phyloP scores from a whole-genome alignment of 2,888 invertebrate species.

The Eristalis arbustorum region DNA sequence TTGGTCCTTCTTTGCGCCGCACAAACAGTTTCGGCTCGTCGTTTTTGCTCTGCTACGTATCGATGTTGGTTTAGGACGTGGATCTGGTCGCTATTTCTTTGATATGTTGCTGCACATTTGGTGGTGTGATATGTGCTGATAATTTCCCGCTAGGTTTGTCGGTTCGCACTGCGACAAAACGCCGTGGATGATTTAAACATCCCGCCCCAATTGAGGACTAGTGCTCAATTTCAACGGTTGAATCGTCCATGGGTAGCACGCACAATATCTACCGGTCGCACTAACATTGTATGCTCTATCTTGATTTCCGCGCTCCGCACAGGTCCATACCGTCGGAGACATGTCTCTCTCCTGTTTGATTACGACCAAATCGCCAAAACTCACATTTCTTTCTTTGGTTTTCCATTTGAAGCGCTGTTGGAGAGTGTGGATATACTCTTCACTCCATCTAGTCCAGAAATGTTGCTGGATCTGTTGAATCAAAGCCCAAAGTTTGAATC shows the following conservation, averaged over 20 bases:
- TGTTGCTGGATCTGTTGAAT: conserved; percentile 13
- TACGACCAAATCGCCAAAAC: neutral
- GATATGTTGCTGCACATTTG: neutral
- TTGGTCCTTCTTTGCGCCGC: too few species aligned
- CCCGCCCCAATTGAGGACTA: conserved; percentile 23
- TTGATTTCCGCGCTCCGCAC: conserved; percentile 17
- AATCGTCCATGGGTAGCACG: neutral
- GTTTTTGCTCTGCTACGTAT: too few species aligned
- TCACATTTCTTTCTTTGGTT: neutral
- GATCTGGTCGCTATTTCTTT: neutral
- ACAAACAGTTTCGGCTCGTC: too few species aligned
- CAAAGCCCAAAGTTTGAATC: neutral
- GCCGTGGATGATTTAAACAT: neutral
- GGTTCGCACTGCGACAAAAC: neutral
- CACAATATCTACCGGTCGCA: neutral
- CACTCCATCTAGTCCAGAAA: conserved; percentile 3
- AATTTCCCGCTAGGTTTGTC: neutral
- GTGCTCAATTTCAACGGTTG: neutral
- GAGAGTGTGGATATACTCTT: conserved; percentile 1
- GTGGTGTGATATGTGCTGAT: neutral
- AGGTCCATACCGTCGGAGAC: conserved; percentile 1
- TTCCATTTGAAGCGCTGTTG: conserved; percentile 19
- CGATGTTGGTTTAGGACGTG: too few species aligned
- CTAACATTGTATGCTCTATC: neutral
- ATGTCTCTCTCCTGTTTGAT: neutral